Base-by-base conservation (phyloP, 1,140 invertebrate species). In the Hylyphantes graminicola region DNA sequence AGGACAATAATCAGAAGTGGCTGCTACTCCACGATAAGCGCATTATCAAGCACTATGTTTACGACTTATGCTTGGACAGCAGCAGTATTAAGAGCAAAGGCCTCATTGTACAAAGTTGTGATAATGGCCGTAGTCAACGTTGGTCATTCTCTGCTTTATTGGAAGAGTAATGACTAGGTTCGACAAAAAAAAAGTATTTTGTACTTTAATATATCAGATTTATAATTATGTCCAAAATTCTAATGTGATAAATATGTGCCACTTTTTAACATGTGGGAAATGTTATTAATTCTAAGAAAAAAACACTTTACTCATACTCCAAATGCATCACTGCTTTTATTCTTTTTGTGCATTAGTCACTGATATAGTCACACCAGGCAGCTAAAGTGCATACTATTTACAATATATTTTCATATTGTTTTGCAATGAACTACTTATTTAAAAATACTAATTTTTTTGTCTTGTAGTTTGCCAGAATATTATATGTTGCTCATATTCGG, bases 61-160 rank as follows among this genome's bases (percentile, higher is more conserved):
- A 94, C 15, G 93, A 94, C 53, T 92, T 96, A 7, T 97, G 96
- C 89, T 90, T 97, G 53, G 95, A 97, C 90, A 93, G 95, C 59
- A 89, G 91, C 83, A 90, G 92, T 87, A 92, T 92, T 79, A 91
- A 92, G 75, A 91, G 91, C 17, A 91, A 91, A 80, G 94, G 94
- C 3, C 91, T 95, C 11, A 93, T 93, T 63, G 93, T 92, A 0
- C 93, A 94, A 88, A 91, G 92, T 86, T 95, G 94, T 89, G 93
- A 92, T 10, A 91, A 90, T 19, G 90, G 92, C 19, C 89, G 91
- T 53, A 92, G 93, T 80, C 94, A 95, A 88, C 91, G 92, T 87
- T 95, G 94, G 94, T 85, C 81, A 9, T 90, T 90, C 86, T 57
- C 59, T n/a, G 72, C 61, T 51, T 65, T 61, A 48, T 10, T 53